Base-by-base conservation (phyloP, 2,113 vertebrate genomes). In the Myotis brandtii region DNA sequence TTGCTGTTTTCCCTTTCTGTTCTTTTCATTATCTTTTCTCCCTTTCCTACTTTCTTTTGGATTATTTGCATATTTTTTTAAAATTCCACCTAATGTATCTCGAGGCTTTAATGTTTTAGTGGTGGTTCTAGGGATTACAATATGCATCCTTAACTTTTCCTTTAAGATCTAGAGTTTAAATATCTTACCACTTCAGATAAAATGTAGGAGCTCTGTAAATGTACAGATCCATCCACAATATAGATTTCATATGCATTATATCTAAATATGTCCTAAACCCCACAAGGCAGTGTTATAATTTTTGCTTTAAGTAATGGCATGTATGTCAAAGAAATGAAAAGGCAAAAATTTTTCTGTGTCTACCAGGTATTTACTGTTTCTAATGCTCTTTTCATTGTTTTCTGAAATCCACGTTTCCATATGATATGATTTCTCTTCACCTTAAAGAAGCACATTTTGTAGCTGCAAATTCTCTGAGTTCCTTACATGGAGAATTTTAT, bases 321-420 rank as follows among this genome's bases (percentile, higher is more conserved):
- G 1, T 66, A 13, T 93, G 23, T 70, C 37, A 86, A 92, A 86
- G n/a, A 89, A 95, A 90, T 87, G 40, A 82, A 76, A 82, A 93
- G 14, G 5, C 46, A 84, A 95, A 81, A 21, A 34, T n/a, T 9
- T 16, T 20, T 59, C 46, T 84, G 14, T 69, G 13, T 91, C 50
- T 77, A 69, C 2, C 17, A 81, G 27, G 17, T 90, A 94, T 69
- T 48, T 87, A 27, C 30, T 69, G 4, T 64, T 81, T 90, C 52
- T 34, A 3, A 48, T 21, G 13, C 1, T 93, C 37, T 27, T 72
- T 27, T 72, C 21, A 43, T 64, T 76, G 40, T 92, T 89, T 32
- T 37, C 48, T 64, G n/a, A 86, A 56, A 73, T 34, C 21, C 37
- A n/a, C 2, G 1, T 69, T 89, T 90, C 85, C 27, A 23, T 72